These are phyloP conservation scores for Drosophila triauraria DNA, from an alignment of 1,140 invertebrate species.

Conservation along the genomic window DNA sequence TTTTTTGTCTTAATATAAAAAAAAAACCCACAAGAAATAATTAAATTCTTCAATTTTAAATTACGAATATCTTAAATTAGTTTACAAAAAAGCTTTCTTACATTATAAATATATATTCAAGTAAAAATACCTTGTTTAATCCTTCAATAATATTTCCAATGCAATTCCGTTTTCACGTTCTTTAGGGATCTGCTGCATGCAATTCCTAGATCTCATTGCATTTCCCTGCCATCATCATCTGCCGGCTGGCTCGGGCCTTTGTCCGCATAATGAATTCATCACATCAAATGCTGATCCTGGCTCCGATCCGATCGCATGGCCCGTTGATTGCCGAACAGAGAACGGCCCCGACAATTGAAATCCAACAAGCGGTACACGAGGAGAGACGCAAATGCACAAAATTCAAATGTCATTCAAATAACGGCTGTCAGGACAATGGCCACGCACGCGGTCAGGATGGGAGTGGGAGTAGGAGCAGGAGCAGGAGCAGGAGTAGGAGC, in stretches of 20 bases:
- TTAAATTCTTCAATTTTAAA: no score
- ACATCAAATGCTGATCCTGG: slow-evolving; percentile 55
- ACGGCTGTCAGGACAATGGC: slow-evolving; percentile 70
- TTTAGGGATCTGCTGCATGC: not conserved
- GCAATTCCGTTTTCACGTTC: not conserved
- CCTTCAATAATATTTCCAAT: not conserved
- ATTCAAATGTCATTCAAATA: slow-evolving; percentile 81
- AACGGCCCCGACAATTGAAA: slow-evolving; percentile 46
- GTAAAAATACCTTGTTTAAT: not conserved
- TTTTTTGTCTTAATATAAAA: no score
- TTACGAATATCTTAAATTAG: no score
- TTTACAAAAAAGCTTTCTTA: no score
- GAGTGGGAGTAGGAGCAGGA: slow-evolving; percentile 13
- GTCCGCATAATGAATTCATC: slow-evolving; percentile 65
- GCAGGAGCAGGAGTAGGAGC: slow-evolving; percentile 9
- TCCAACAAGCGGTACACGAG: slow-evolving; percentile 38
- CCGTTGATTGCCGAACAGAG: slow-evolving; percentile 46
- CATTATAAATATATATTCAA: no score
- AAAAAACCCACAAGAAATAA: no score
- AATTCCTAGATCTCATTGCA: slow-evolving; percentile 17
- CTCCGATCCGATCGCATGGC: slow-evolving; percentile 45
- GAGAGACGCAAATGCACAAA: slow-evolving; percentile 46
- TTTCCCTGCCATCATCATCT: slow-evolving; percentile 26
- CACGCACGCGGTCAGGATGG: slow-evolving; percentile 60
- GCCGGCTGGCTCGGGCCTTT: slow-evolving; percentile 5